These are phyloP conservation scores for Zaprionus lachaisei DNA, from an alignment of 1,140 invertebrate genomes.

Conservation along the genomic window DNA sequence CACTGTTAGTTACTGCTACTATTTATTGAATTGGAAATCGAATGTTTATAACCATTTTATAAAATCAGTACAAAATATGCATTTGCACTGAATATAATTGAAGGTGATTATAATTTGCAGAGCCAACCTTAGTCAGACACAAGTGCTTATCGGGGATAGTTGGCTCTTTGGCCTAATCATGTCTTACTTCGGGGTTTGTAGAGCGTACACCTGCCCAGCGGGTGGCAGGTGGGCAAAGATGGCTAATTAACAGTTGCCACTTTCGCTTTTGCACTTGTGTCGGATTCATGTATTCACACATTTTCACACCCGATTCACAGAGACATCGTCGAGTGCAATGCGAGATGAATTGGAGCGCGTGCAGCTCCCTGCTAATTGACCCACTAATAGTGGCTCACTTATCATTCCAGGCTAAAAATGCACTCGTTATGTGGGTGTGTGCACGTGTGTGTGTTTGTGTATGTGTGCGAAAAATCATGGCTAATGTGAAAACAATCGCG, in stretches of 20 bases:
- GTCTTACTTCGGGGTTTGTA: neutral
- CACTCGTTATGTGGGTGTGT: conserved; percentile 10
- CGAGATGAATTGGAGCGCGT: conserved; percentile 66
- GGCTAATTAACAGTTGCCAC: conserved; percentile 60
- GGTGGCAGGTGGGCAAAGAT: neutral
- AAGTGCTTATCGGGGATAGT: neutral
- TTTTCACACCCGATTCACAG: conserved; percentile 62
- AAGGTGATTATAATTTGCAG: neutral
- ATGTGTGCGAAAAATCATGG: conserved; percentile 69
- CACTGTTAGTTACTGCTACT: too few relatives aligned
- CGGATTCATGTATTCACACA: conserved; percentile 50
- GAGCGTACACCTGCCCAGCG: neutral
- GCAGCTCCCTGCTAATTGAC: conserved; percentile 67
- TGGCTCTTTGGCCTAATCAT: neutral
- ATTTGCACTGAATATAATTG: neutral
- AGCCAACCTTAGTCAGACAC: neutral
- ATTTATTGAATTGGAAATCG: too few relatives aligned
- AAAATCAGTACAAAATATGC: too few relatives aligned
- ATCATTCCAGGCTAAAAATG: conserved; percentile 47
- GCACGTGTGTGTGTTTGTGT: neutral
- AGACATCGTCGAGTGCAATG: conserved; percentile 11
- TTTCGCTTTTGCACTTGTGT: conserved; percentile 67
- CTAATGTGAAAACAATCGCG: conserved; percentile 82
- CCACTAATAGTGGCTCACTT: conserved; percentile 75
- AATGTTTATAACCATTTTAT: too few relatives aligned